Conservation (phyloP, 2,888 invertebrate species). For the Lysandra bellargus region DNA sequence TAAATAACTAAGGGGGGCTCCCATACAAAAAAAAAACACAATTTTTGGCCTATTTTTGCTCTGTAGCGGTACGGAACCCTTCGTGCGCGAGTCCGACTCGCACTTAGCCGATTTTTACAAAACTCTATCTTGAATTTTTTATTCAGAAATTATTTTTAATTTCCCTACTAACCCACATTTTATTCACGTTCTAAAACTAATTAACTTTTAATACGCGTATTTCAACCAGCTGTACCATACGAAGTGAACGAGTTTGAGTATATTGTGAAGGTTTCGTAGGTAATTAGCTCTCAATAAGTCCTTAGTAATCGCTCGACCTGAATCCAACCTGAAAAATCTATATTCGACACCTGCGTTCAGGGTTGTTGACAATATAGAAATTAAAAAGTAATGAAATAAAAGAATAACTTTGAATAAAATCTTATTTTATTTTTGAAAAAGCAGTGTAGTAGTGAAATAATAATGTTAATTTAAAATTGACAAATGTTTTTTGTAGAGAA, state of each 20-base stretch:
- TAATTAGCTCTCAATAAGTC: conserved; percentile 36
- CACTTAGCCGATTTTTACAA: too few relatives aligned
- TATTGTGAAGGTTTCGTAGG: conserved; percentile 1
- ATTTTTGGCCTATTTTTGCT: too few relatives aligned
- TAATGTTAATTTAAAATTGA: too few relatives aligned
- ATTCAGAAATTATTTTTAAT: background rate
- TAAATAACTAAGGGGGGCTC: too few relatives aligned
- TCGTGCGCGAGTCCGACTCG: too few relatives aligned
- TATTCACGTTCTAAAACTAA: conserved; percentile 3
- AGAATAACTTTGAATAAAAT: too few relatives aligned
- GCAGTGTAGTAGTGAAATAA: too few relatives aligned
- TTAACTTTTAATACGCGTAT: background rate
- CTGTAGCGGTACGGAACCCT: too few relatives aligned
- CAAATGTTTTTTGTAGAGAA: too few relatives aligned
- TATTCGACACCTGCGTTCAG: conserved; percentile 53
- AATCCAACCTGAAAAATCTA: conserved; percentile 42
- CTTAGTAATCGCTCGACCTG: conserved; percentile 54
- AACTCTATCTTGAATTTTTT: background rate
- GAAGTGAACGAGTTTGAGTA: conserved; percentile 16
- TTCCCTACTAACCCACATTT: background rate
- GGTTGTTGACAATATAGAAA: background rate
- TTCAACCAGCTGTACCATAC: background rate
- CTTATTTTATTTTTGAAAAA: too few relatives aligned
- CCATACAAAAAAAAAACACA: too few relatives aligned
- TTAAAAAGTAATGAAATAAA: background rate